These are phyloP conservation scores for Echinops telfairi DNA, from an alignment of 2,113 vertebrate species.

Conservation along the genomic window DNA sequence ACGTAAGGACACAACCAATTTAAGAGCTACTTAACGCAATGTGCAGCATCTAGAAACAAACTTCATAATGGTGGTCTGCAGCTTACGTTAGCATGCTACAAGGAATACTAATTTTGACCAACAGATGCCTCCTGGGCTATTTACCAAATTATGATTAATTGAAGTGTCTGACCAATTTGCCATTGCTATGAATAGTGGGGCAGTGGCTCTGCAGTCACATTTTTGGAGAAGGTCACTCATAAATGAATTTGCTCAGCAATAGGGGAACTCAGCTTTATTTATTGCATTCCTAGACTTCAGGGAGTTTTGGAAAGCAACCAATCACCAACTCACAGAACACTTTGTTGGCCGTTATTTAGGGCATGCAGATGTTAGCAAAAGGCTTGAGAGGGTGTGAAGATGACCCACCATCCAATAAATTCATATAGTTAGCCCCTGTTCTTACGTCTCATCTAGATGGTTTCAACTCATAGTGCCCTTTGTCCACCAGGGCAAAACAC, in stretches of 20 bases:
- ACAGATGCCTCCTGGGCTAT: neutral
- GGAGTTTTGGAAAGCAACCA: conserved; percentile 38
- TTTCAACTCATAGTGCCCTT: neutral
- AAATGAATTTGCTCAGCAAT: conserved; percentile 45
- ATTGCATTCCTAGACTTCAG: neutral
- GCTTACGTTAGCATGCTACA: conserved; percentile 25
- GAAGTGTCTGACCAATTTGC: neutral
- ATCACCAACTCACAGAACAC: neutral
- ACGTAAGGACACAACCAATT: neutral
- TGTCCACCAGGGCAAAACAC: neutral
- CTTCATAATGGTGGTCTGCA: neutral
- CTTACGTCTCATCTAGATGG: neutral
- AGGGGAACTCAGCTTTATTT: conserved; percentile 21
- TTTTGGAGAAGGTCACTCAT: conserved; percentile 40
- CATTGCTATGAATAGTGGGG: conserved; percentile 20
- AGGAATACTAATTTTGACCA: conserved; percentile 51
- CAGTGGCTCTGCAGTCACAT: neutral
- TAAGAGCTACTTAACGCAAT: neutral
- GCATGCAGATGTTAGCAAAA: neutral
- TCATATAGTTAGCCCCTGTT: neutral
- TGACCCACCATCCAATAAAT: conserved; percentile 15
- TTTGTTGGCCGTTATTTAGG: neutral
- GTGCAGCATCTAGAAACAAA: conserved; percentile 25
- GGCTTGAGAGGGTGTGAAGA: neutral
- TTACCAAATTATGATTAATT: conserved; percentile 56